Evolutionary conservation across 2,888 invertebrate species (phyloP).

Genomic region (Lasioglossum zephyrum): DNA sequence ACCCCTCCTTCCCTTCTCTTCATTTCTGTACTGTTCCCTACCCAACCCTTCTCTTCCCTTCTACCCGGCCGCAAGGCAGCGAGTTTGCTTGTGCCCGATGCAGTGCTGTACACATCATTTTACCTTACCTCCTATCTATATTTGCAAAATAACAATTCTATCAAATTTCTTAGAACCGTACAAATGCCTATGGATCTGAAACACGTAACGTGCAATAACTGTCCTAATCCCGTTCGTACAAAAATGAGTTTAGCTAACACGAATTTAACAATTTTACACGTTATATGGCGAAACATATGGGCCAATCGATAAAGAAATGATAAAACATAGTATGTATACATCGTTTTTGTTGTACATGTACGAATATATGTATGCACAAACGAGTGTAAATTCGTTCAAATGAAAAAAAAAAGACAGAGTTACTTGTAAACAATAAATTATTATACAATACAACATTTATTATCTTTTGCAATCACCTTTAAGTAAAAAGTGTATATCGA

Average conservation of each 20-base stretch:
- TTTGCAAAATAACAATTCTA: slow-evolving; percentile 12
- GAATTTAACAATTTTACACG: not conserved
- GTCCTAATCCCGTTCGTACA: not conserved
- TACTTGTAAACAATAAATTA: not conserved
- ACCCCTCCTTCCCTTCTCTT: slow-evolving; percentile 41
- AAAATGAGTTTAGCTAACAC: not conserved
- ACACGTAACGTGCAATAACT: not conserved
- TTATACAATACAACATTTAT: not conserved
- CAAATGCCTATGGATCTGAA: not conserved
- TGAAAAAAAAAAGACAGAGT: not conserved
- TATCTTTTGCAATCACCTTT: not conserved
- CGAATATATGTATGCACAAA: not conserved
- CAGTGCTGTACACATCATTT: slow-evolving; percentile 72
- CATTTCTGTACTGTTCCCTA: slow-evolving; percentile 58
- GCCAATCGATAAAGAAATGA: not conserved
- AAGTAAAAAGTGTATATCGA: not conserved
- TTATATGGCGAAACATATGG: slow-evolving; percentile 8
- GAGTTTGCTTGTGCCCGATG: slow-evolving; percentile 72
- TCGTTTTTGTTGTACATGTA: not conserved
- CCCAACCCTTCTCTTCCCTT: slow-evolving; percentile 60
- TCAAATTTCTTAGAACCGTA: not conserved
- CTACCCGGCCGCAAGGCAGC: slow-evolving; percentile 68
- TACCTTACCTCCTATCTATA: not conserved
- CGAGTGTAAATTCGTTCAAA: not conserved
- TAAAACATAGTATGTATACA: not conserved